These are phyloP conservation scores for Pseudochirops cupreus DNA, from an alignment of 2,797 vertebrate genomes.

Conservation along the genomic window DNA sequence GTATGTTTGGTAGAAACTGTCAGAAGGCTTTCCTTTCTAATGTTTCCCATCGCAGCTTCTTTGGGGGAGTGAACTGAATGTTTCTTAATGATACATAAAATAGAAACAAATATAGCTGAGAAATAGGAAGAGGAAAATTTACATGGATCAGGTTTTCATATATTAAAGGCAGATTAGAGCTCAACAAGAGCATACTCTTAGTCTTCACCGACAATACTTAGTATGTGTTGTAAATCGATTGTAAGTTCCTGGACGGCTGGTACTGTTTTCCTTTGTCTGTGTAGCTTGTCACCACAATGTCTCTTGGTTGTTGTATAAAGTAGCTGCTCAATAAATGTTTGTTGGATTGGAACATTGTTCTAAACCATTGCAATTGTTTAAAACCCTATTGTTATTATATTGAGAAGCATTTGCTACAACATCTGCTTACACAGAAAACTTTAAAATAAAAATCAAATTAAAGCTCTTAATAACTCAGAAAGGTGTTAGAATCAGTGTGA, in stretches of 20 bases:
- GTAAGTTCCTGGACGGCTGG: not conserved
- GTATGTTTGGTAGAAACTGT: constrained; percentile 12
- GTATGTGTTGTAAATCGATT: not conserved
- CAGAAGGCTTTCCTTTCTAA: constrained; percentile 33
- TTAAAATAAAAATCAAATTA: constrained; percentile 40
- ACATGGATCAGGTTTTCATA: constrained; percentile 10
- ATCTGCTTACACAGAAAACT: constrained; percentile 15
- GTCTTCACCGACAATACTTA: not conserved
- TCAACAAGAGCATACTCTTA: not conserved
- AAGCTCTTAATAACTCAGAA: not conserved
- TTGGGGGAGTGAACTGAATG: constrained; percentile 29
- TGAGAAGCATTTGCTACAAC: constrained; percentile 8
- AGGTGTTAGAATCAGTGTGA: constrained; percentile 8
- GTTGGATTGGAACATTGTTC: not conserved
- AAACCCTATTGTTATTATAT: not conserved
- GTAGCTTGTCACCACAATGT: not conserved
- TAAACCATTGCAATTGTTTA: not conserved
- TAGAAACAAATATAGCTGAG: not conserved
- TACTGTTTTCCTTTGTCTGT: not conserved
- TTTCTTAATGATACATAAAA: constrained; percentile 6
- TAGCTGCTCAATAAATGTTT: not conserved
- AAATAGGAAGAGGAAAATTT: constrained; percentile 26
- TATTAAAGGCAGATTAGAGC: constrained; percentile 22
- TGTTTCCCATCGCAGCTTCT: constrained; percentile 42
- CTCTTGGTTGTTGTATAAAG: not conserved